Evolutionary conservation across 1,140 invertebrate genomes (phyloP).

Genomic region (Acromyrmex charruanus): DNA sequence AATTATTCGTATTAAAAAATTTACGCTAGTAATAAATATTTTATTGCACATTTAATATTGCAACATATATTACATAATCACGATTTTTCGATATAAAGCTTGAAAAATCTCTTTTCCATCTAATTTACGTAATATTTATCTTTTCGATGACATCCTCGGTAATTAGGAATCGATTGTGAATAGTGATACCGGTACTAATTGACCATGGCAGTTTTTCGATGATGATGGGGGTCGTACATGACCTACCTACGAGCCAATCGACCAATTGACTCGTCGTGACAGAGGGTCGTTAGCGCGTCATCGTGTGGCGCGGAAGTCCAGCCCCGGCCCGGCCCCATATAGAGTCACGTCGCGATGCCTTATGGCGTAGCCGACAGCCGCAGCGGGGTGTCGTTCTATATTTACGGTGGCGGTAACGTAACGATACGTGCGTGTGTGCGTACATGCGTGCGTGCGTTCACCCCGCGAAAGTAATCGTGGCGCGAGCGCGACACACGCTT

Average conservation of each 20-base stretch:
- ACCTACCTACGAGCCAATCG: conserved; percentile 54
- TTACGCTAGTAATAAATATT: background rate
- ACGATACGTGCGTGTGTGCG: conserved; percentile 29
- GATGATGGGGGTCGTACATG: conserved; percentile 40
- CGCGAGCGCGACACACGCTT: conserved; percentile 41
- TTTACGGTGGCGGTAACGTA: conserved; percentile 56
- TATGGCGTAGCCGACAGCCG: conserved; percentile 46
- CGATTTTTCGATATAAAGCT: background rate
- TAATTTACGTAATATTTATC: background rate
- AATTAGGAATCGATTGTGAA: background rate
- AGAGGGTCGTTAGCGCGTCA: conserved; percentile 63
- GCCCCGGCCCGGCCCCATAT: conserved; percentile 32
- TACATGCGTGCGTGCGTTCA: conserved; percentile 38
- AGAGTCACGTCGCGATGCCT: conserved; percentile 57
- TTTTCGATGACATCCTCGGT: background rate
- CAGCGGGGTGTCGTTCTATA: conserved; percentile 64
- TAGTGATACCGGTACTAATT: conserved; percentile 27
- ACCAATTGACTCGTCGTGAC: conserved; percentile 48
- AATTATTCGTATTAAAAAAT: background rate
- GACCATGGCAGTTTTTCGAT: conserved; percentile 31
- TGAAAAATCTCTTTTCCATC: background rate
- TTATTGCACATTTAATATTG: background rate
- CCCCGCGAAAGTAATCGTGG: conserved; percentile 58
- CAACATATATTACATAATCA: background rate
- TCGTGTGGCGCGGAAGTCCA: conserved; percentile 39